Percentiles rank a stretch among this genome's conserved stretches.
phyloP scores from a whole-genome alignment of 2,888 invertebrate genomes.

The Carcina quercana region DNA sequence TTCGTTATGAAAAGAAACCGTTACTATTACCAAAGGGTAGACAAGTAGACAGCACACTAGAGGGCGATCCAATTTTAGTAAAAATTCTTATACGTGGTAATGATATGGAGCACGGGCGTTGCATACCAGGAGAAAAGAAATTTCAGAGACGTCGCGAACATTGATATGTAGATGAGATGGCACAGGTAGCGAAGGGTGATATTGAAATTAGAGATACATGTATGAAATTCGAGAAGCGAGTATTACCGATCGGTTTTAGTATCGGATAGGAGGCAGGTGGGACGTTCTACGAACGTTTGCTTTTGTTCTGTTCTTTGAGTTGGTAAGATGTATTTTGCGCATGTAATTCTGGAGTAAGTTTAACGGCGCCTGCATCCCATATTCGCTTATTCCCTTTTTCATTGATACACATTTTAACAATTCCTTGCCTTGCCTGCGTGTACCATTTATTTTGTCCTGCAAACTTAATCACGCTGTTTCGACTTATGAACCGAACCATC shows the following conservation, averaged over 20 bases:
- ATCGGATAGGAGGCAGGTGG: slow-evolving; percentile 32
- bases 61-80: slow-evolving; percentile 69
- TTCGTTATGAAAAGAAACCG: slow-evolving; percentile 71
- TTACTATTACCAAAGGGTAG: slow-evolving; percentile 70
- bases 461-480: no score
- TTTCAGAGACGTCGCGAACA: slow-evolving; percentile 61
- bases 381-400: no score
- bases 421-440: no score
- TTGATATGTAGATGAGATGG: slow-evolving; percentile 71
- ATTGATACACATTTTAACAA: no score
- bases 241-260: slow-evolving; percentile 36
- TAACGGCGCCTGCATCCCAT: no score
- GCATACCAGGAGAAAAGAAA: slow-evolving; percentile 67
- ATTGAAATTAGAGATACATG: slow-evolving; percentile 71
- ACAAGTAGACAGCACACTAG: slow-evolving; percentile 56
- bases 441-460: no score
- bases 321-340: no score
- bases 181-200: slow-evolving; percentile 64
- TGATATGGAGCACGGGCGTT: slow-evolving; percentile 70
- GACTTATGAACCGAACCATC: no score
- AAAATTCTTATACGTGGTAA: slow-evolving; percentile 59
- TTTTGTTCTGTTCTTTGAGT: no score
- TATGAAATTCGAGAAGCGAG: slow-evolving; percentile 51
- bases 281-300: no score
- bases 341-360: no score